These are phyloP conservation scores for Hippocampus zosterae DNA, from an alignment of 2,113 vertebrate species.

Conservation along the genomic window DNA sequence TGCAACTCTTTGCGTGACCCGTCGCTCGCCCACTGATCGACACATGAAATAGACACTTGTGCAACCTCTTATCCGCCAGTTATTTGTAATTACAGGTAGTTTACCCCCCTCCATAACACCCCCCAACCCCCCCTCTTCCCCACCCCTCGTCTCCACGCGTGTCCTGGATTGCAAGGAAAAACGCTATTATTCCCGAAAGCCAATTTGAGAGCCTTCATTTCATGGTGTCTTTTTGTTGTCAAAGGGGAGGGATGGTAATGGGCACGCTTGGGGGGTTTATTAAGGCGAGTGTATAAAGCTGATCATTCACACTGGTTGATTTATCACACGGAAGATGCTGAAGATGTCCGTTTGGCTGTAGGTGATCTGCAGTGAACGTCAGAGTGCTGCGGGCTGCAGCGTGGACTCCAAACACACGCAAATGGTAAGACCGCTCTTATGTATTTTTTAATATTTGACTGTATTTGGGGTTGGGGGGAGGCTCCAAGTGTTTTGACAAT, in stretches of 20 bases:
- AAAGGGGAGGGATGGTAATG: slow-evolving; percentile 48
- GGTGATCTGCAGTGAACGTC: slow-evolving; percentile 85
- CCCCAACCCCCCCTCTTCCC: neutral
- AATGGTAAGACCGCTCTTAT: slow-evolving; percentile 79
- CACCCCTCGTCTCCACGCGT: slow-evolving; percentile 59
- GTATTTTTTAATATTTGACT: neutral
- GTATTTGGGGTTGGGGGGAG: too few species aligned
- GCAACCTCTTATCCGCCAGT: slow-evolving; percentile 89
- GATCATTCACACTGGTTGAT: neutral
- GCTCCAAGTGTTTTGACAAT: too few species aligned
- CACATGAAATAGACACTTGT: slow-evolving; percentile 98
- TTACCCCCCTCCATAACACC: slow-evolving; percentile 57
- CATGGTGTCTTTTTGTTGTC: slow-evolving; percentile 80
- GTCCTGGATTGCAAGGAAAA: slow-evolving; percentile 89
- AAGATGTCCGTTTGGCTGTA: slow-evolving; percentile 55
- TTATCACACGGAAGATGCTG: slow-evolving; percentile 44
- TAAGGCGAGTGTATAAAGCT: slow-evolving; percentile 1
- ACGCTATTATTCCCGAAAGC: slow-evolving; percentile 91
- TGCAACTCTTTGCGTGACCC: slow-evolving; percentile 97
- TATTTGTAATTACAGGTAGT: slow-evolving; percentile 99
- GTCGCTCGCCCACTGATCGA: slow-evolving; percentile 89
- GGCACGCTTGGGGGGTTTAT: neutral
- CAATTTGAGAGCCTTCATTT: slow-evolving; percentile 96
- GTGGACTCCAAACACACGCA: slow-evolving; percentile 77
- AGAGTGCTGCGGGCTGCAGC: slow-evolving; percentile 77